Evolutionary conservation across 2,113 vertebrate species (phyloP), one percentile per base, ranked within the genome.

Genomic region (Rhinichthys klamathensis): DNA sequence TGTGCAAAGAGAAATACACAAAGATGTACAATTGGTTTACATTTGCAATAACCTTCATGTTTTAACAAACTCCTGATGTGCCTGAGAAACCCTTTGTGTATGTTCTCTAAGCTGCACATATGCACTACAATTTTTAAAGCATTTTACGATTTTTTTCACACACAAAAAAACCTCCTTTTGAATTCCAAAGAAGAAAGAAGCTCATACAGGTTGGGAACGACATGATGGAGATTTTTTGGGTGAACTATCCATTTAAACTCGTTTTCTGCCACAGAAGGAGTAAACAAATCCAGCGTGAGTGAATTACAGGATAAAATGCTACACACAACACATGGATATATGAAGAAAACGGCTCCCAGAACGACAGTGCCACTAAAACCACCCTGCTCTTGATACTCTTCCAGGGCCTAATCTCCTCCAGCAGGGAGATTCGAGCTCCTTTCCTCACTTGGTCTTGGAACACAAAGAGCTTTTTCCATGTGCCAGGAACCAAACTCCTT

Each of bases 371-470:
- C 80, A 79, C 63, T 78, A 60, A 79, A 72, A 84, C 30, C 35
- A 11, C 63, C 49, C 67, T 63, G 18, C 44, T 60, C 83, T 74
- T 88, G 85, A 87, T 80, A 76, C 83, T 41, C 32, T 58, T 88
- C 82, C 83, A 87, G 81, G 73, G 27, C 38, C 73, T 86, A 84
- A 87, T 87, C 75, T 82, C n/a, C 73, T 85, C 82, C 87, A 82
- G 87, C 81, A 86, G 73, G 80, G 74, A 83, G 65, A 61, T 78
- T 76, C 74, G 8, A 78, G 67, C 61, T 75, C 44, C 44, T 80
- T 49, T 80, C 65, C 56, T 44, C 72, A 5, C 76, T 61, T 77
- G 18, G 54, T 58, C 51, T 49, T 23, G 32, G 58, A 80, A 85
- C 63, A 82, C 35, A 83, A 61, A 74, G n/a, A 30, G 65, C 8